Evolutionary conservation across 1,140 invertebrate genomes (phyloP).

Genomic region (Heterodera schachtii): DNA sequence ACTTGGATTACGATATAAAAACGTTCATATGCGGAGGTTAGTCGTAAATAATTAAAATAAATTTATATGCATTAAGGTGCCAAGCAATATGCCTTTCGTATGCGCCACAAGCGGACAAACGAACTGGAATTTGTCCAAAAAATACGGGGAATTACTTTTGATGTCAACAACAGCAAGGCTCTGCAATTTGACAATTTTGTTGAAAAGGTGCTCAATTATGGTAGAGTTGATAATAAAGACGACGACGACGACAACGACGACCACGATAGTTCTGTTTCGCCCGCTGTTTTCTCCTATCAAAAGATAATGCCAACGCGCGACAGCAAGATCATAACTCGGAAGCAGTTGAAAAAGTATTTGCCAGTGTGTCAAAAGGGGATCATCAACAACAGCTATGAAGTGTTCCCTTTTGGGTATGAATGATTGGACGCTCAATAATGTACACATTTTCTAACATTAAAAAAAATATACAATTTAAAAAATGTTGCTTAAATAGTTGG

Average conservation of each 20-base stretch:
- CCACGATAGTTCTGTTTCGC: background rate
- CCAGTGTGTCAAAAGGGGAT: slow-evolving; percentile 2
- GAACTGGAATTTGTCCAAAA: background rate
- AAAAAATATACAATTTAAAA: background rate
- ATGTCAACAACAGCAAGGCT: slow-evolving; percentile 2
- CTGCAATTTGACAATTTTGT: background rate
- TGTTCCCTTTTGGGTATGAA: background rate
- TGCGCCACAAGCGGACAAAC: background rate
- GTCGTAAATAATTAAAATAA: no score
- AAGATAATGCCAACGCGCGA: background rate
- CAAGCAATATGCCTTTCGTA: background rate
- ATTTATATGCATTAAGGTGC: background rate
- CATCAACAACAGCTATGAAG: background rate
- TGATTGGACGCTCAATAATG: background rate
- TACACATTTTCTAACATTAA: background rate
- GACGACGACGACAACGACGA: no score
- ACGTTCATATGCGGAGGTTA: slow-evolving; percentile 5
- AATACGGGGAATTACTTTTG: background rate
- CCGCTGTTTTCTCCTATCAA: background rate
- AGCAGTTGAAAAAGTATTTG: background rate
- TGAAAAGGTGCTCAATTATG: background rate
- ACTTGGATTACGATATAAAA: background rate
- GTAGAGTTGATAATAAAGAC: background rate
- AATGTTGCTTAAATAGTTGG: background rate
- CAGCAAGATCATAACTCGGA: background rate